Conservation (phyloP, 2,888 invertebrate genomes). For the Nephrocerus scutellatus region DNA sequence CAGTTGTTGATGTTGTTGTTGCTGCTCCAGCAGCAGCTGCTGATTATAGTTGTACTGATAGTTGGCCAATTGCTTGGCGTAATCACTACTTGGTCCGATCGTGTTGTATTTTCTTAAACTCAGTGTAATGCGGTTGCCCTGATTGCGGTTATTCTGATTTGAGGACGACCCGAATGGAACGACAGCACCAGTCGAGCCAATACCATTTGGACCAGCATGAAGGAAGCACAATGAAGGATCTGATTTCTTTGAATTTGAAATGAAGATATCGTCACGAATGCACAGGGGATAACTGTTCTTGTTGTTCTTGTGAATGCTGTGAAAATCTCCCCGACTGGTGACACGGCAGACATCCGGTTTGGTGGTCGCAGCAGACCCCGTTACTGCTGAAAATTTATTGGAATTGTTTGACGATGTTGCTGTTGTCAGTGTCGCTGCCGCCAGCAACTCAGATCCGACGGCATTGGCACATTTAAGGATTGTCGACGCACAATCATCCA, state of each 20-base stretch:
- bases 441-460: constrained; percentile 28
- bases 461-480: constrained; percentile 42
- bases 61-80: constrained; percentile 40
- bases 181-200: too few relatives aligned
- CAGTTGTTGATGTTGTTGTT: constrained; percentile 28
- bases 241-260: constrained; percentile 36
- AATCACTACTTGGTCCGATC: constrained; percentile 46
- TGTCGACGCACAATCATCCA: constrained; percentile 44
- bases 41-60: constrained; percentile 36
- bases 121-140: constrained; percentile 23
- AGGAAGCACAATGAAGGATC: constrained; percentile 38
- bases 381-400: constrained; percentile 9
- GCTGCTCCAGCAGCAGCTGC: constrained; percentile 21
- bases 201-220: constrained; percentile 17
- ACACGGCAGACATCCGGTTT: constrained; percentile 35
- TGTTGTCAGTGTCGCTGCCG: constrained; percentile 19
- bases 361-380: constrained; percentile 23
- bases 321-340: constrained; percentile 25
- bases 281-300: constrained; percentile 27
- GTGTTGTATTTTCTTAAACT: constrained; percentile 45
- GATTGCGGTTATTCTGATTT: too few relatives aligned
- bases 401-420: constrained; percentile 14
- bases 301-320: constrained; percentile 15
- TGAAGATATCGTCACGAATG: constrained; percentile 33
- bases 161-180: constrained; percentile 2